Percentiles rank a stretch among this genome's conserved stretches.
Evolutionary conservation across 2,113 vertebrate genomes (phyloP).

Genomic region (Gobio gobio): DNA sequence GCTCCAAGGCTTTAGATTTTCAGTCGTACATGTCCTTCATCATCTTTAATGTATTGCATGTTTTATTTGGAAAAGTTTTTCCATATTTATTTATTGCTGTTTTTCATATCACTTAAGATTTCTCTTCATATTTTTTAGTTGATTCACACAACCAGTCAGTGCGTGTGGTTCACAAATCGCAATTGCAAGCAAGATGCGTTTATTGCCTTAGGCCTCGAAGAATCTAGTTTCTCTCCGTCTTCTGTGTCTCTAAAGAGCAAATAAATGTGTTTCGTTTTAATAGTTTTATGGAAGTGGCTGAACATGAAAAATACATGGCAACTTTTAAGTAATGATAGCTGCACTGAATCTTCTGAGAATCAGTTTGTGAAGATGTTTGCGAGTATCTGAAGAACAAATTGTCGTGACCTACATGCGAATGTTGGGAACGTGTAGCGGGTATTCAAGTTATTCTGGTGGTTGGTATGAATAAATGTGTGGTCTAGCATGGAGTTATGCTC

Average conservation of each 20-base stretch:
- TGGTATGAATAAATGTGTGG: background rate
- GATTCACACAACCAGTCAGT: background rate
- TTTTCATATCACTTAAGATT: background rate
- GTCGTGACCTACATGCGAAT: background rate
- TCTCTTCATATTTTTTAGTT: background rate
- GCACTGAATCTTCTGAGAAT: no score
- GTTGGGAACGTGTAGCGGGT: background rate
- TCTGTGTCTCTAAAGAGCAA: background rate
- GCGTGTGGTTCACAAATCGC: background rate
- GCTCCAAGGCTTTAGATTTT: background rate
- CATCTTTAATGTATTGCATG: background rate
- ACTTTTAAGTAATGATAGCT: background rate
- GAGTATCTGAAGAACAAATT: background rate
- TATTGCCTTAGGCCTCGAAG: slow-evolving; percentile 12
- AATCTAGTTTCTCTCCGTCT: background rate
- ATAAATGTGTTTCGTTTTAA: background rate
- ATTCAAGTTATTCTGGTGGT: background rate
- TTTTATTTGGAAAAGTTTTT: background rate
- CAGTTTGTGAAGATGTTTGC: background rate
- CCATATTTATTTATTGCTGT: background rate
- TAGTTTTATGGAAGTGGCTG: background rate
- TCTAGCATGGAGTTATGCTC: background rate
- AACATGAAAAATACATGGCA: background rate
- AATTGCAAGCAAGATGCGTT: background rate
- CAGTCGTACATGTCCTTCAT: background rate